A percentile compares a stretch with the other conserved stretches of the same genome.
Evolutionary conservation across 1,140 invertebrate genomes (phyloP).

Genomic region (Matsumurasca onukii): DNA sequence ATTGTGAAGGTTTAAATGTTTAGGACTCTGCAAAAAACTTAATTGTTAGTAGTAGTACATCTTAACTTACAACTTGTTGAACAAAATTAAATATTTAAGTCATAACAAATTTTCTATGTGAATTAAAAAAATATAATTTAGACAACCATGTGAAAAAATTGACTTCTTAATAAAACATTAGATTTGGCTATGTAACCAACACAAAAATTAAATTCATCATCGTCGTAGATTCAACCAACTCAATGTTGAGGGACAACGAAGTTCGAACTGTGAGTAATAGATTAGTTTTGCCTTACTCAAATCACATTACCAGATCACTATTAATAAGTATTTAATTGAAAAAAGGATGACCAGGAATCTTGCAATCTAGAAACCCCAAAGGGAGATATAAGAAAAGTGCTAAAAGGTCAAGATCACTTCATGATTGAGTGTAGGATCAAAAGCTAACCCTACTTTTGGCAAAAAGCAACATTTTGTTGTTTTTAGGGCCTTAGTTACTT

Average conservation of each 20-base stretch:
- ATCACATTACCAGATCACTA: background rate
- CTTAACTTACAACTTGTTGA: no score
- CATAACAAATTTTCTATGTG: no score
- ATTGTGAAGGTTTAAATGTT: no score
- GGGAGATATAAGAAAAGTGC: background rate
- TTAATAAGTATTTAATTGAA: background rate
- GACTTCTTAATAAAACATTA: conserved; percentile 46
- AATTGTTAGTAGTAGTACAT: no score
- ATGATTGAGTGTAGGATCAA: background rate
- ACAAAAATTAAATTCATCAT: conserved; percentile 95
- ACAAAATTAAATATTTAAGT: no score
- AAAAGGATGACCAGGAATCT: background rate
- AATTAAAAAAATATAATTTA: no score
- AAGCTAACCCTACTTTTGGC: background rate
- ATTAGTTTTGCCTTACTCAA: conserved; percentile 12
- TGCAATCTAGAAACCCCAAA: background rate
- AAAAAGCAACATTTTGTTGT: no score
- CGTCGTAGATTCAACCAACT: conserved; percentile 88
- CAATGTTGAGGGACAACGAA: conserved; percentile 88
- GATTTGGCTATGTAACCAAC: conserved; percentile 98
- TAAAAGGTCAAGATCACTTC: background rate
- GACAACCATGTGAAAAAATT: no score
- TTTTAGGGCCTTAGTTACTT: no score
- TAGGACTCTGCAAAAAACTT: no score
- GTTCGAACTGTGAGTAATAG: conserved; percentile 74